Base-by-base conservation (phyloP, 2,888 invertebrate genomes). In the Synergus itoensis region DNA sequence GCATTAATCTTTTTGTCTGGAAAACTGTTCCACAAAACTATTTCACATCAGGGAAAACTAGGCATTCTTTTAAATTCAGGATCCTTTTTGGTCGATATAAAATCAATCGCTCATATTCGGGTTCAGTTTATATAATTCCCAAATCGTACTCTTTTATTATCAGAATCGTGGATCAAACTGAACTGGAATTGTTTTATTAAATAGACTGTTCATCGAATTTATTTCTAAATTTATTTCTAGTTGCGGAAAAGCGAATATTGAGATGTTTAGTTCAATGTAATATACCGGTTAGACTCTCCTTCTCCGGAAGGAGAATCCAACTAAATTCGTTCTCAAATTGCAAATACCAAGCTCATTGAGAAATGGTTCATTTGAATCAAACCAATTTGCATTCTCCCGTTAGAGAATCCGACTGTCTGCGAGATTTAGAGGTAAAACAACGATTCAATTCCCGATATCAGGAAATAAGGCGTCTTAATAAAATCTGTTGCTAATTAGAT, bases 301-400 rank as follows among this genome's bases (percentile, higher is more conserved):
- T 21, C 16, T 48, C 9, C 48, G n/a, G n/a, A 36, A n/a, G n/a
- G 21, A 48, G 45, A 69, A 45, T 45, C 67, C 48, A 69, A 48
- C 48, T n/a, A 48, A 69, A 48, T 69, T 48, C 16, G 21, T 48
- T 28, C 21, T 28, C 9, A 48, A 48, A 69, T 18, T 18, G 18
- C 57, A 18, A 18, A n/a, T 57, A 57, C 11, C 57, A 18, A 57
- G 9, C 48, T 48, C 48, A 48, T 21, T 69, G 28, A 36, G 36
- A 48, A 48, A 36, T 16, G 69, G 28, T 16, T 69, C 48, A n/a
- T 48, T 69, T 48, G 12, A 16, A 45, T 48, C 69, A 69, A 69
- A 57, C n/a, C 9, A 1, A 18, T 18, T 57, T 18, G 4, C 57
- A 18, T 57, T 57, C 57, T 57, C 18, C 18, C 8, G 18, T 16